Evolutionary conservation across 2,113 vertebrate genomes (phyloP).

Genomic region (Ptilonorhynchus violaceus): DNA sequence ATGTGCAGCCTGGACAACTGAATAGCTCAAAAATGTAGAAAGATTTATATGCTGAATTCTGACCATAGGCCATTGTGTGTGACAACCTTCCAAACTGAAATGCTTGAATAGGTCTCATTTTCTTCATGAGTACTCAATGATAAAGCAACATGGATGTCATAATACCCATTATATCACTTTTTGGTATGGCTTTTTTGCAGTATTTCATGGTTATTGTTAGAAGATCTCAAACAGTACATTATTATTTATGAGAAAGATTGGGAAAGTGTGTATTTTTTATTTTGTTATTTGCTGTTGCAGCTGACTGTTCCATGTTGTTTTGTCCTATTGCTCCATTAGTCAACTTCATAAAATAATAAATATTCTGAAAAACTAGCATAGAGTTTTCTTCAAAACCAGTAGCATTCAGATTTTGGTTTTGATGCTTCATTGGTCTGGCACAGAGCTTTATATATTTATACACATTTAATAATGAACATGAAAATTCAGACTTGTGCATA

Average conservation of each 20-base stretch:
- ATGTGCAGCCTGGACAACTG: conserved; percentile 3
- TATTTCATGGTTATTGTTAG: conserved; percentile 37
- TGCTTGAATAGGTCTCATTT: conserved; percentile 39
- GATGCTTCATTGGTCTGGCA: background rate
- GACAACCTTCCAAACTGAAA: conserved; percentile 33
- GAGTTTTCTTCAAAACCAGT: background rate
- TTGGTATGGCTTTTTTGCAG: background rate
- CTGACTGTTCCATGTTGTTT: background rate
- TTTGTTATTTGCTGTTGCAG: background rate
- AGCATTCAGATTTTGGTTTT: background rate
- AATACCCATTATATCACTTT: conserved; percentile 21
- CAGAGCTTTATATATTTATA: background rate
- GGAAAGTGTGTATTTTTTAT: background rate
- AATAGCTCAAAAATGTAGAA: background rate
- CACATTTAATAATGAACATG: background rate
- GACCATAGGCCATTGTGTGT: conserved; percentile 6
- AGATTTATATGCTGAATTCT: conserved; percentile 24
- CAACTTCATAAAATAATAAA: background rate
- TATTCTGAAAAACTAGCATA: background rate
- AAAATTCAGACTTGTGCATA: background rate
- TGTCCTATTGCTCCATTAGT: background rate
- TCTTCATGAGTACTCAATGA: conserved; percentile 29
- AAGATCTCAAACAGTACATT: background rate
- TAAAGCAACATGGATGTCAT: conserved; percentile 30
- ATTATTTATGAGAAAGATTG: conserved; percentile 12